Percentiles rank a stretch among this genome's conserved stretches.
phyloP scores from a whole-genome alignment of 2,113 vertebrate species.

The Mungos mungo region DNA sequence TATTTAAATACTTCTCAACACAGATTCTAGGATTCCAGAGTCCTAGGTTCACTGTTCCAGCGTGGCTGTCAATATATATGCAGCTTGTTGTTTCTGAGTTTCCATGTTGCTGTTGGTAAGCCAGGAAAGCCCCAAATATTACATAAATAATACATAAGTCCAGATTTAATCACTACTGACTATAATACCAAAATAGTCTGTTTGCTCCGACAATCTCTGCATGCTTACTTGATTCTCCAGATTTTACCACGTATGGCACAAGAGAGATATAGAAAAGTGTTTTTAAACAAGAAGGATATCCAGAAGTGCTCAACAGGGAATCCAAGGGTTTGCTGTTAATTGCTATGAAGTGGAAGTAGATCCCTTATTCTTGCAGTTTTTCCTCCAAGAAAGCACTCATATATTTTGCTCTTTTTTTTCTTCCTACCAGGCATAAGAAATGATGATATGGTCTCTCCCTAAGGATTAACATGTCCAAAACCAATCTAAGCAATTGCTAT shows the following conservation, averaged over 20 bases:
- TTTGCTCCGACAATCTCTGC: not conserved
- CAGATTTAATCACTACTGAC: not conserved
- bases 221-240: not conserved
- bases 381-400: not conserved
- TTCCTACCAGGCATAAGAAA: not conserved
- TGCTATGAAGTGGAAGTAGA: not conserved
- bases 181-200: not conserved
- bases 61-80: not conserved
- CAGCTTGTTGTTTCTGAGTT: not conserved
- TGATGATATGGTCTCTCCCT: not conserved
- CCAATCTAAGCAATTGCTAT: not conserved
- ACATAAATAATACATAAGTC: not conserved
- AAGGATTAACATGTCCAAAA: not conserved
- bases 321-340: not conserved
- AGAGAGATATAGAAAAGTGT: not conserved
- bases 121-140: not conserved
- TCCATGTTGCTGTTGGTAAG: not conserved
- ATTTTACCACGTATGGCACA: not conserved
- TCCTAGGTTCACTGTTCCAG: conserved; percentile 7
- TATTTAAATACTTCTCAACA: conserved; percentile 59
- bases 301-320: not conserved
- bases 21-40: conserved; percentile 30
- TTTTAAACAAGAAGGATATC: not conserved
- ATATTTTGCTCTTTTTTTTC: not conserved
- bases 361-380: not conserved